Evolutionary conservation across 2,888 invertebrate genomes (phyloP).

Genomic region (Aphidius colemani): DNA sequence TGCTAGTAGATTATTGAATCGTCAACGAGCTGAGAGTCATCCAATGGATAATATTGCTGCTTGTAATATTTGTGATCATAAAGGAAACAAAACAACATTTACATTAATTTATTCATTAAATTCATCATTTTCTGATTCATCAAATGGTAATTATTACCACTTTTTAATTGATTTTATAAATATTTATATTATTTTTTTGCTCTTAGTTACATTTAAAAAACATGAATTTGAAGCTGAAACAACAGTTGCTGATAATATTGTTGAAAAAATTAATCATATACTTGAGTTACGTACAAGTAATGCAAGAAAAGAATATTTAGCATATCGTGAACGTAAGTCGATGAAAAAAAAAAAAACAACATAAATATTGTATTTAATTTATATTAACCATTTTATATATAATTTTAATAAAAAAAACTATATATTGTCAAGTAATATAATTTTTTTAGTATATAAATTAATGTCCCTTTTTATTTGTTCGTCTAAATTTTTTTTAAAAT

Average conservation of each 20-base stretch:
- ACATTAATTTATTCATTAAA: slow-evolving; percentile 71
- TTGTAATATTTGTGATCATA: slow-evolving; percentile 82
- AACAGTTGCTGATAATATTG: slow-evolving; percentile 78
- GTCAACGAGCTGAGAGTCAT: slow-evolving; percentile 81
- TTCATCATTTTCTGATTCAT: slow-evolving; percentile 42
- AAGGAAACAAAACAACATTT: slow-evolving; percentile 74
- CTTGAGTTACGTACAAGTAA: slow-evolving; percentile 80
- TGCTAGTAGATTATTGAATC: slow-evolving; percentile 62
- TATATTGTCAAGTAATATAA: not conserved
- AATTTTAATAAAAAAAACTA: not conserved
- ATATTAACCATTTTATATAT: slow-evolving; percentile 28
- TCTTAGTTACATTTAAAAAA: slow-evolving; percentile 69
- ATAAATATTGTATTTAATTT: slow-evolving; percentile 6
- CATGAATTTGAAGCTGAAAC: slow-evolving; percentile 87
- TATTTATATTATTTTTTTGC: slow-evolving; percentile 7
- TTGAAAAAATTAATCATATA: slow-evolving; percentile 85
- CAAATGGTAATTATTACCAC: slow-evolving; percentile 38
- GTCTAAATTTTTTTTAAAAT: slow-evolving; percentile 36
- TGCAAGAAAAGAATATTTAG: slow-evolving; percentile 81
- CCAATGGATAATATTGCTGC: slow-evolving; percentile 86
- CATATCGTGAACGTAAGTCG: slow-evolving; percentile 73
- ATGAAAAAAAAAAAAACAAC: slow-evolving; percentile 62
- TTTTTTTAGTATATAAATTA: not conserved
- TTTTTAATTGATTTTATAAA: slow-evolving; percentile 6
- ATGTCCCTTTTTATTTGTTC: slow-evolving; percentile 35